These are phyloP conservation scores for Poeciliopsis occidentalis DNA, from an alignment of 2,113 vertebrate genomes.

Conservation along the genomic window DNA sequence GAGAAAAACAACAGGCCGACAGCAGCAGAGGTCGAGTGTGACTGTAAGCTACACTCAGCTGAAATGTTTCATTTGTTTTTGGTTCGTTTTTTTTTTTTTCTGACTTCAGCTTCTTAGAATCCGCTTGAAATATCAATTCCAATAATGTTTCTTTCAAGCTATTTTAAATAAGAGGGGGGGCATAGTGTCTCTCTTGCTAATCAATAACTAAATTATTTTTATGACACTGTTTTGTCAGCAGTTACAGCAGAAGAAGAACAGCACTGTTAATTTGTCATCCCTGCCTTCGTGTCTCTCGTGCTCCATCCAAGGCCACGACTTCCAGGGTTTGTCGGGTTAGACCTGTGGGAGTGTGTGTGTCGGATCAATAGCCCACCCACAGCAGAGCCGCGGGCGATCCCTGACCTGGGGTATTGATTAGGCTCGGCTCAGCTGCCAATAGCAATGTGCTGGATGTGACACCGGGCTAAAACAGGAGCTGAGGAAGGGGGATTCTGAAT, in stretches of 20 bases:
- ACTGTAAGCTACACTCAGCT: slow-evolving; percentile 16
- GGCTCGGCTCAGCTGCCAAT: slow-evolving; percentile 90
- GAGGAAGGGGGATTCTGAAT: slow-evolving; percentile 85
- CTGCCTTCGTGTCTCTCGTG: slow-evolving; percentile 23
- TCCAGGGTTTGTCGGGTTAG: slow-evolving; percentile 67
- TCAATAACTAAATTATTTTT: slow-evolving; percentile 53
- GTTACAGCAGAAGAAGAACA: slow-evolving; percentile 38
- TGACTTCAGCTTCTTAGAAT: slow-evolving; percentile 30
- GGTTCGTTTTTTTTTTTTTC: background rate
- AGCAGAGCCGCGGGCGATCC: slow-evolving; percentile 83
- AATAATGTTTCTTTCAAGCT: slow-evolving; percentile 37
- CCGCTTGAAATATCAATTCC: slow-evolving; percentile 37
- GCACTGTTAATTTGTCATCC: slow-evolving; percentile 59
- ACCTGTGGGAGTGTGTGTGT: slow-evolving; percentile 88
- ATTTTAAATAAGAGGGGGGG: slow-evolving; percentile 21
- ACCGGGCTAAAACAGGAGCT: slow-evolving; percentile 77
- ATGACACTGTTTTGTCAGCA: slow-evolving; percentile 43
- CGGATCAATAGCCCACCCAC: slow-evolving; percentile 89
- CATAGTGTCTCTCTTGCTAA: slow-evolving; percentile 30
- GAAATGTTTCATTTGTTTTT: slow-evolving; percentile 11
- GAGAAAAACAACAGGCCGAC: background rate
- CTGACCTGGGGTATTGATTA: slow-evolving; percentile 92
- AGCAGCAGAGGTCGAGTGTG: slow-evolving; percentile 7
- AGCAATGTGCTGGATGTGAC: slow-evolving; percentile 88
- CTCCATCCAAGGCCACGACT: slow-evolving; percentile 59